Evolutionary conservation across 2,888 invertebrate species (phyloP).

Genomic region (Agrotis clavis): DNA sequence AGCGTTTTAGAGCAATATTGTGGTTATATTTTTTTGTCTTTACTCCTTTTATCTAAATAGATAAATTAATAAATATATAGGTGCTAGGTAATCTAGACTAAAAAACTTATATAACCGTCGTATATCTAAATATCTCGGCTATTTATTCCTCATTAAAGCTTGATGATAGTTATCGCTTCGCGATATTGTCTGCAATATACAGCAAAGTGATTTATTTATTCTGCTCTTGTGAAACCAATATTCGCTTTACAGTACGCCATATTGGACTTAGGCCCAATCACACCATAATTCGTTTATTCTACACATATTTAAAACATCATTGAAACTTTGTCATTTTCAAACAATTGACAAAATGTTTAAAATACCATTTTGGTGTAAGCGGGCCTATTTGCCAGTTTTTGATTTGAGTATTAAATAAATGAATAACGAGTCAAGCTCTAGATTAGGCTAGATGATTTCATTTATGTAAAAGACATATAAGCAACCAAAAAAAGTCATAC

Average conservation of each 20-base stretch:
- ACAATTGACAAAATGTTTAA: not conserved
- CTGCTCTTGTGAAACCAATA: not conserved
- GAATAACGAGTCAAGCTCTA: too few relatives aligned
- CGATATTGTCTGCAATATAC: constrained; percentile 1
- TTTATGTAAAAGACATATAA: too few relatives aligned
- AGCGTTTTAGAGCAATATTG: constrained; percentile 1
- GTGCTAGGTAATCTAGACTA: not conserved
- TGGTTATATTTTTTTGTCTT: not conserved
- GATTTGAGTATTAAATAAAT: too few relatives aligned
- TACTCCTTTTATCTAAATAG: not conserved
- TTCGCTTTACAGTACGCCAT: constrained; percentile 16
- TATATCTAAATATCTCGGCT: not conserved
- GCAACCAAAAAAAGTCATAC: too few relatives aligned
- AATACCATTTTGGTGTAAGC: not conserved
- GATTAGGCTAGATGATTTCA: too few relatives aligned
- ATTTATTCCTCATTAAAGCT: not conserved
- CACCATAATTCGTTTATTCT: not conserved
- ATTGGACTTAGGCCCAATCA: not conserved
- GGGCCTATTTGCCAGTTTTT: not conserved
- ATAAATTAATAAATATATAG: not conserved
- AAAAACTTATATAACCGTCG: not conserved
- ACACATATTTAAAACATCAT: not conserved
- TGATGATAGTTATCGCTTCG: constrained; percentile 14
- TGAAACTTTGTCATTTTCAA: not conserved
- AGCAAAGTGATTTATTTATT: not conserved